Evolutionary conservation across 2,797 vertebrate genomes (phyloP), one percentile per base, ranked within the genome.

Genomic region (Phoxinus dragarum): DNA sequence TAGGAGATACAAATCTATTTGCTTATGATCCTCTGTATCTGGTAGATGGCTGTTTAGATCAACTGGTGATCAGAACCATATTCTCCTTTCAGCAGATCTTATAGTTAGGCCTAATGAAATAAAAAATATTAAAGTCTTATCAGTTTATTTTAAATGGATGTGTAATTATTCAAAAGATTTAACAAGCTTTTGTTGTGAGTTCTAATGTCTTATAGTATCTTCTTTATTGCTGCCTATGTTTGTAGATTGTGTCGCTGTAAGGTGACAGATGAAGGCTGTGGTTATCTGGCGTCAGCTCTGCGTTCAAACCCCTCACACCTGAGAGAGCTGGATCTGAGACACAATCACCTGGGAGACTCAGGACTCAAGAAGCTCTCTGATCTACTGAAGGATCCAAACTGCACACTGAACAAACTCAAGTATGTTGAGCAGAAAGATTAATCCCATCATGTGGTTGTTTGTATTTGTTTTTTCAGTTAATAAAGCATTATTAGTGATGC

Each of bases 161-260:
- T 54, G 52, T 54, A 54, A 54, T 54, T 54, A 64, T 64, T 64
- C 5, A 31, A 6, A 42, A 42, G 40, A 42, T 10, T 42, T 9
- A 42, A 42, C 27, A 64, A 14, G 27, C 6, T 17, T 66, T 34
- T 56, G 27, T 66, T 6, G 2, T 16, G 1, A 34, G 27, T 8
- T 66, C 14, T 66, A 2, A 17, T 7, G 17, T 6, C 38, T 38
- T 1, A 6, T n/a, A n/a, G n/a, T n/a, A n/a, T n/a, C n/a, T n/a
- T 66, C 6, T 17, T 66, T 31, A 17, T 34, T 66, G 31, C 6
- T 8, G 6, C 36, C n/a, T 61, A 4, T 64, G 31, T 66, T 67
- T 67, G 31, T 36, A 67, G 64, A 4, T 19, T 67, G 3, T 14
- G 0, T 0, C 0, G 0, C 16, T 67, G 64, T 67, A 0, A 19